phyloP scores from a whole-genome alignment of 2,113 vertebrate genomes.

The Sus scrofa region T2T-Sscrofa CM000813.6:29157001-29157500 shows the following conservation, averaged over 20 bases:
- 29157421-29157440: background rate
- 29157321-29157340: background rate
- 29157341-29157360: background rate
- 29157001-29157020: background rate
- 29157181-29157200: background rate
- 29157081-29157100: background rate
- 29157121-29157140: background rate
- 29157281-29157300: background rate
- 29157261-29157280: background rate
- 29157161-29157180: background rate
- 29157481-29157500: slow-evolving; percentile 45
- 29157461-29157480: background rate
- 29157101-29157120: background rate
- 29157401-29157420: background rate
- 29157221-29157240: background rate
- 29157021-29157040: background rate
- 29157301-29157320: background rate
- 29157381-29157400: background rate
- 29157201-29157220: background rate
- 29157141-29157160: background rate
- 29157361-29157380: background rate
- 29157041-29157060: background rate
- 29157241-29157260: background rate
- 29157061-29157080: background rate
- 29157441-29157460: background rate